Base-by-base conservation (phyloP, 2,888 invertebrate species). In the Congeria kusceri region DNA sequence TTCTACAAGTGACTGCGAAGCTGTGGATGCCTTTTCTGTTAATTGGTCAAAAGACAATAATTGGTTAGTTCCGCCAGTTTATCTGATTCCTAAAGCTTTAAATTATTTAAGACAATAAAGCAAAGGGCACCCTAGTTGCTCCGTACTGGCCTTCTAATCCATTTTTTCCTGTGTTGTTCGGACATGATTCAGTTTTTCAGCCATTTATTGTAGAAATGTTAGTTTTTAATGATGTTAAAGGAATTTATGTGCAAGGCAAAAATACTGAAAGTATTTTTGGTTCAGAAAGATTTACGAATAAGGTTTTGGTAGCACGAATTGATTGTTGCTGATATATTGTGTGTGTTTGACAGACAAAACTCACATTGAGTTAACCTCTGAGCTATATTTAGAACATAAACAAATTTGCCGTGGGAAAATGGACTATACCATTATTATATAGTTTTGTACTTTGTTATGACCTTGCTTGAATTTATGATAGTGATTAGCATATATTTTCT, bases 81-180 rank as follows among this genome's bases (percentile, higher is more conserved):
- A 25, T 32, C 13, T 61, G 61, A 28, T 61, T 3, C 61, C 61
- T 27, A 61, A 61, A 29, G 61, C 4, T 27, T 28, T 28, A 32
- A 63, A 44, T 25, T 25, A 44, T 44, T 63, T 63, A 46, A 9
- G 20, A 44, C 13, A 39, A 20, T 23, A 39, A 46, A 23, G 63
- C 46, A 9, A 23, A 63, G 23, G 63, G 63, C 15, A 63, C 63
- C 44, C 20, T 63, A 25, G 63, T 46, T 3, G 39, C 44, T 9
- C 63, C 63, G 20, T 63, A 44, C 20, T 63, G 63, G 63, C 44
- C 44, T 3, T 63, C 63, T 63, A 44, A 44, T 44, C 63, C 63
- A 3, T 63, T 63, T 44, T 59, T 28, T 39, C 39, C 65, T 28
- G 15, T 71, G n/a, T 44, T 53, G 13, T 64, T 71, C 28, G 27